Evolutionary conservation across 2,797 vertebrate species (phyloP).

Genomic region (Phrynocephalus forsythii): DNA sequence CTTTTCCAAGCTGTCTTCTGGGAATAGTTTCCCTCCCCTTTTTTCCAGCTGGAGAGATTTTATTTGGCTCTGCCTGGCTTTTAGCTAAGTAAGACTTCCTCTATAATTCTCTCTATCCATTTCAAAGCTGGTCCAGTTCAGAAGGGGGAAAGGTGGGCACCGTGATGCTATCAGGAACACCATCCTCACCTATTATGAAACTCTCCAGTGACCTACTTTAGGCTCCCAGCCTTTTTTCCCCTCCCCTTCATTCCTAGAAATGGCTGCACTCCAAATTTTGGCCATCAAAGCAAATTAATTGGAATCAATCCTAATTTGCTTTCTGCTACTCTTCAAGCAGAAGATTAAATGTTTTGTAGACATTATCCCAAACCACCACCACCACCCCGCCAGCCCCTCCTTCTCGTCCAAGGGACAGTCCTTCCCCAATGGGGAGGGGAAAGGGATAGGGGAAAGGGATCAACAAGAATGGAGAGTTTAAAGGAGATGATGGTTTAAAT

Average conservation of each 20-base stretch:
- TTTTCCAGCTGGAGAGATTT: background rate
- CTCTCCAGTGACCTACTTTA: conserved; percentile 76
- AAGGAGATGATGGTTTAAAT: conserved; percentile 35
- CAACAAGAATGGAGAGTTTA: conserved; percentile 35
- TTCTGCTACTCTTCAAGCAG: conserved; percentile 75
- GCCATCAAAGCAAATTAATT: conserved; percentile 75
- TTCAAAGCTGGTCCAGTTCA: background rate
- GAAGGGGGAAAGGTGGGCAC: background rate
- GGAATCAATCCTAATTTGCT: conserved; percentile 78
- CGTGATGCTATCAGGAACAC: background rate
- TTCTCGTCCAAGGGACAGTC: conserved; percentile 54
- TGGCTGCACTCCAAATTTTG: conserved; percentile 74
- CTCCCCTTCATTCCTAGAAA: conserved; percentile 73
- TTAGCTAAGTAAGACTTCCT: background rate
- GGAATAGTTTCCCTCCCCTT: background rate
- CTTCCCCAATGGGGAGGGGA: conserved; percentile 49
- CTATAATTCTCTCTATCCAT: background rate
- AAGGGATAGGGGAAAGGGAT: background rate
- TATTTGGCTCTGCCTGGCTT: background rate
- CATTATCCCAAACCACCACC: conserved; percentile 68
- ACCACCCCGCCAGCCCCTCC: background rate
- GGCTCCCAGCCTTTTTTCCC: conserved; percentile 67
- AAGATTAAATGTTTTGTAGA: conserved; percentile 79
- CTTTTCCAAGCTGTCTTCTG: background rate
- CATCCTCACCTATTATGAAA: conserved; percentile 59